phyloP scores from a whole-genome alignment of 2,888 invertebrate species.

The Morpho helenor region DNA sequence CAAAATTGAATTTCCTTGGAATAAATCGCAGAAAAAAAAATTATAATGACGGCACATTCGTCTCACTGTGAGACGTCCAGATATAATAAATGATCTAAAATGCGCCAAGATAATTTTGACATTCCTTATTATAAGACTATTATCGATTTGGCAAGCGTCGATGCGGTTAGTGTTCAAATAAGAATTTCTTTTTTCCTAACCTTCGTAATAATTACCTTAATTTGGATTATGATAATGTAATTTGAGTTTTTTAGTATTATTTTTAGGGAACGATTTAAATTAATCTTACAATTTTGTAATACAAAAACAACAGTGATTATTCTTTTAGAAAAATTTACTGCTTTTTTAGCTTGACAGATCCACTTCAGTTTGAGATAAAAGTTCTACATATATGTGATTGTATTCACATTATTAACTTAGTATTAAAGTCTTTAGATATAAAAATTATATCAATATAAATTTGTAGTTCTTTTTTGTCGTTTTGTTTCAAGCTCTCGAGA shows the following conservation, averaged over 20 bases:
- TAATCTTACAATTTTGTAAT: no score
- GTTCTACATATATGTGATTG: no score
- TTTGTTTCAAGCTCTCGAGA: no score
- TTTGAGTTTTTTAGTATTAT: not conserved
- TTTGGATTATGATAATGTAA: slow-evolving; percentile 5
- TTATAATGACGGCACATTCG: slow-evolving; percentile 46
- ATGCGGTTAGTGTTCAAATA: slow-evolving; percentile 23
- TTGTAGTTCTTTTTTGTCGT: no score
- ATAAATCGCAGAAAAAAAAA: slow-evolving; percentile 17
- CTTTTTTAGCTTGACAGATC: no score
- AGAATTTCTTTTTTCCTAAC: slow-evolving; percentile 18
- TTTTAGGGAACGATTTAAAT: not conserved
- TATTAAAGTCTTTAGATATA: no score
- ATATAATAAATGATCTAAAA: slow-evolving; percentile 67
- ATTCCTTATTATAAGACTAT: slow-evolving; percentile 62
- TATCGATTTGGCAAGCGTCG: slow-evolving; percentile 75
- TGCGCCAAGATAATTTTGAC: slow-evolving; percentile 46
- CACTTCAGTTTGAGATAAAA: no score
- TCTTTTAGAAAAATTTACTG: no score
- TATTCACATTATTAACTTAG: no score
- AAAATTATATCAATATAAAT: no score
- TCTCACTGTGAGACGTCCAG: slow-evolving; percentile 55
- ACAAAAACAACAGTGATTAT: no score
- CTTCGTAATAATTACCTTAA: slow-evolving; percentile 15
- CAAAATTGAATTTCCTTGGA: slow-evolving; percentile 15